phyloP scores from a whole-genome alignment of 2,888 invertebrate species.

The Sinentomon sp. region DNA sequence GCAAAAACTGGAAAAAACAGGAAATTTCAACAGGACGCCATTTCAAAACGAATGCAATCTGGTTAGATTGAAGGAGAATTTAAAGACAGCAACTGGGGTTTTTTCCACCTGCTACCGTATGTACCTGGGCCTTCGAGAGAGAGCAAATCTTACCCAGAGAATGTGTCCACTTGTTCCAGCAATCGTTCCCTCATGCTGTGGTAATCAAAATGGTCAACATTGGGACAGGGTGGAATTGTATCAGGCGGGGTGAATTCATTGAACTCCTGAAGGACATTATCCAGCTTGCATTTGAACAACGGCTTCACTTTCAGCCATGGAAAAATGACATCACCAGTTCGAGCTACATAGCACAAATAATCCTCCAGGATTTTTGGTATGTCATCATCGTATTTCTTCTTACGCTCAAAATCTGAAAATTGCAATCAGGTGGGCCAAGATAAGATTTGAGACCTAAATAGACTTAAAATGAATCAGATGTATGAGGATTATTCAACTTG shows the following conservation, averaged over 20 bases:
- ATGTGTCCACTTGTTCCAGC: conserved; percentile 50
- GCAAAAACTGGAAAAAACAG: too few relatives aligned
- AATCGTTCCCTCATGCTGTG: conserved; percentile 61
- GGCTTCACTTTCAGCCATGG: conserved; percentile 69
- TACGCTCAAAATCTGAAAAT: too few relatives aligned
- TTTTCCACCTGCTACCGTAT: too few relatives aligned
- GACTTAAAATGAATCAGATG: too few relatives aligned
- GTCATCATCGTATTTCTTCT: too few relatives aligned
- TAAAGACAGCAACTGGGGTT: too few relatives aligned
- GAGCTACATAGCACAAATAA: conserved; percentile 64
- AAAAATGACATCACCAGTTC: conserved; percentile 77
- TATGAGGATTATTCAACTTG: too few relatives aligned
- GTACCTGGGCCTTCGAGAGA: background rate
- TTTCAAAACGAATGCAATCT: too few relatives aligned
- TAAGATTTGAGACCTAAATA: too few relatives aligned
- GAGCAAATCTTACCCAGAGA: conserved; percentile 20
- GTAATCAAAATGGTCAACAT: conserved; percentile 70
- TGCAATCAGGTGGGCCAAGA: too few relatives aligned
- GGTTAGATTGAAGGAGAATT: too few relatives aligned
- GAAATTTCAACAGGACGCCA: too few relatives aligned
- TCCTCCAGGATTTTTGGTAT: conserved; percentile 71
- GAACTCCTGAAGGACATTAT: conserved; percentile 62
- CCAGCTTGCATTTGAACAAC: conserved; percentile 60
- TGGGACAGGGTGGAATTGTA: conserved; percentile 40
- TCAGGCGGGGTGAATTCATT: conserved; percentile 39